These are phyloP conservation scores for Aethes cnicana DNA, from an alignment of 2,888 invertebrate species.

Conservation along the genomic window DNA sequence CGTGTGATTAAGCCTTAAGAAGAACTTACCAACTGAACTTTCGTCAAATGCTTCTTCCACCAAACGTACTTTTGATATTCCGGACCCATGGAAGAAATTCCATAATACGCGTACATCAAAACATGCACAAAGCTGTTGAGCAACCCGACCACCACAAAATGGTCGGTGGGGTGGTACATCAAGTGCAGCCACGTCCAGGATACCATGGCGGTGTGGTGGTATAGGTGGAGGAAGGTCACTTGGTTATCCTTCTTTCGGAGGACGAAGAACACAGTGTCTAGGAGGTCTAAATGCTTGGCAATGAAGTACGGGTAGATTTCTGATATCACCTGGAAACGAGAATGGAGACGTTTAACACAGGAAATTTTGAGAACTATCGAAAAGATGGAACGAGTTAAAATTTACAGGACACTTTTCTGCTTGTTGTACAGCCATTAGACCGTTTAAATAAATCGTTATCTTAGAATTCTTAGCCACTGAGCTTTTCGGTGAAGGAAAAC, in stretches of 20 bases:
- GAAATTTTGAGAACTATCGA: too few species aligned
- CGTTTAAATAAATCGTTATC: too few species aligned
- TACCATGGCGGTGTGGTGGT: slow-evolving; percentile 91
- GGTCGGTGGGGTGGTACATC: slow-evolving; percentile 89
- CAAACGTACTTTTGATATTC: slow-evolving; percentile 88
- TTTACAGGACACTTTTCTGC: too few species aligned
- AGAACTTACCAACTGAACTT: slow-evolving; percentile 87
- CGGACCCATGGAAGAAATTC: slow-evolving; percentile 89
- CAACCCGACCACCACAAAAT: slow-evolving; percentile 88
- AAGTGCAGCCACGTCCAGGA: slow-evolving; percentile 90
- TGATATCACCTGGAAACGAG: slow-evolving; percentile 53
- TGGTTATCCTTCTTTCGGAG: slow-evolving; percentile 90
- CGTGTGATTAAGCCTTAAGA: too few species aligned
- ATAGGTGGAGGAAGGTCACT: slow-evolving; percentile 93
- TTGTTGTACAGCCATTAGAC: too few species aligned
- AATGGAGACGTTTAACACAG: not conserved
- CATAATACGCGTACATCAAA: slow-evolving; percentile 92
- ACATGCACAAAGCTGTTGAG: slow-evolving; percentile 90
- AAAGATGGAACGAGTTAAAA: too few species aligned
- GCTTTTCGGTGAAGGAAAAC: too few species aligned
- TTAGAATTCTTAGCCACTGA: too few species aligned
- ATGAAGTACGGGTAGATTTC: slow-evolving; percentile 87
- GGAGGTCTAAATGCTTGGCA: slow-evolving; percentile 88
- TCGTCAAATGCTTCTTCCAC: slow-evolving; percentile 94
- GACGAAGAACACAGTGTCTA: slow-evolving; percentile 94